phyloP scores from a whole-genome alignment of 1,140 invertebrate species.

The Polypedilum pembai region DNA sequence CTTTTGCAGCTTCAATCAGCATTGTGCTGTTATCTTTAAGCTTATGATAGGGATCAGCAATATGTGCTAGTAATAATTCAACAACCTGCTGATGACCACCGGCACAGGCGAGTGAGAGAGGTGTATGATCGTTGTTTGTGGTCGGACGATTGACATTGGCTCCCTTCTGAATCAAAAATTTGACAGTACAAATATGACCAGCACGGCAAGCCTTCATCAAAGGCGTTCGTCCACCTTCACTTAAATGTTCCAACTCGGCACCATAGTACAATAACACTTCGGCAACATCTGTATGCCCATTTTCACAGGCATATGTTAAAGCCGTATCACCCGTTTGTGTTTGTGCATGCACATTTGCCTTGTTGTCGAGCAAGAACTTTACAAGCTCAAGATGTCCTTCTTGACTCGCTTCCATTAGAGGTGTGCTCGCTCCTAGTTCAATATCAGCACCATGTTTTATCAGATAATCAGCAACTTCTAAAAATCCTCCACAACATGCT shows the following conservation, averaged over 20 bases:
- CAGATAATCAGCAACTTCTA: slow-evolving; percentile 95
- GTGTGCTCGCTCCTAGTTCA: slow-evolving; percentile 92
- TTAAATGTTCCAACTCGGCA: slow-evolving; percentile 89
- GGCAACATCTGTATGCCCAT: slow-evolving; percentile 90
- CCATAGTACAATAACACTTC: slow-evolving; percentile 81
- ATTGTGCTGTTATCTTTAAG: slow-evolving; percentile 98
- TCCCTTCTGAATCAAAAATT: slow-evolving; percentile 88
- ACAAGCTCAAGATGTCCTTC: slow-evolving; percentile 94
- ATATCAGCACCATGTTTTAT: slow-evolving; percentile 93
- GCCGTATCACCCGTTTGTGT: slow-evolving; percentile 95
- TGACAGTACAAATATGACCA: slow-evolving; percentile 96
- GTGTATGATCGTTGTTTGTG: slow-evolving; percentile 96
- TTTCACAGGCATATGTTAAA: slow-evolving; percentile 94
- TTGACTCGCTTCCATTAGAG: slow-evolving; percentile 96
- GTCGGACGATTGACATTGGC: slow-evolving; percentile 92
- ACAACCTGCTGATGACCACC: slow-evolving; percentile 91
- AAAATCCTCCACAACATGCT: slow-evolving; percentile 94
- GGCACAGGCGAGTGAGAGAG: slow-evolving; percentile 92
- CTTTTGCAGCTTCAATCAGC: slow-evolving; percentile 96
- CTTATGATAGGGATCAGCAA: slow-evolving; percentile 92
- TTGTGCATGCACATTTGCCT: slow-evolving; percentile 86
- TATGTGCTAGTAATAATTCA: slow-evolving; percentile 78
- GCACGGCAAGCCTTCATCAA: slow-evolving; percentile 98
- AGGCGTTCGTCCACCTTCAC: slow-evolving; percentile 90
- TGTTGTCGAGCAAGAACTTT: slow-evolving; percentile 71